These are phyloP conservation scores for Leucophenga maculata DNA, from an alignment of 2,888 invertebrate species.

Conservation along the genomic window DNA sequence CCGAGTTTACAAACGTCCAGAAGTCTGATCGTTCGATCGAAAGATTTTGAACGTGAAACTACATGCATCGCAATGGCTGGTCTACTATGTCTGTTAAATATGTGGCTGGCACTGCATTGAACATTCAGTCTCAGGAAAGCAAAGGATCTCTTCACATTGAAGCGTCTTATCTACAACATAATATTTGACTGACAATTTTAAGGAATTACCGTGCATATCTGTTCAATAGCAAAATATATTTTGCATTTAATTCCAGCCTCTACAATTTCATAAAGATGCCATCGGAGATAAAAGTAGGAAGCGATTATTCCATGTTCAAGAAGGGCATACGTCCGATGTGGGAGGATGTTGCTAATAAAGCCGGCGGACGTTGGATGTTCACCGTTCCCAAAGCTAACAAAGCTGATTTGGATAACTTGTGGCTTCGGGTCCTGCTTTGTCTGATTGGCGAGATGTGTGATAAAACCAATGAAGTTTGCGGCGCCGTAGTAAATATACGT, in stretches of 20 bases:
- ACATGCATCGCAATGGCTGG: too few species aligned
- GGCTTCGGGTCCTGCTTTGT: slow-evolving; percentile 85
- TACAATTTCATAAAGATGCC: slow-evolving; percentile 88
- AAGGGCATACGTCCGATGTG: slow-evolving; percentile 86
- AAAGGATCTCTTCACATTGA: too few species aligned
- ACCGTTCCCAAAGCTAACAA: slow-evolving; percentile 81
- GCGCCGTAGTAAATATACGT: slow-evolving; percentile 95
- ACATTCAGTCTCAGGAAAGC: too few species aligned
- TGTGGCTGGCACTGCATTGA: too few species aligned
- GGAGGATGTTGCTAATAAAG: slow-evolving; percentile 87
- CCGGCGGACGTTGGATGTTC: slow-evolving; percentile 86
- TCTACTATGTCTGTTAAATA: too few species aligned
- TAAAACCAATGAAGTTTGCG: slow-evolving; percentile 91
- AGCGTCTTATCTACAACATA: too few species aligned
- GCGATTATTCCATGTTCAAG: slow-evolving; percentile 85
- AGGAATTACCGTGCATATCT: too few species aligned
- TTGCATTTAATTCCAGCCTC: slow-evolving; percentile 66
- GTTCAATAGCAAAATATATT: too few species aligned
- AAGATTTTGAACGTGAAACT: too few species aligned
- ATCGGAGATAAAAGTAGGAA: slow-evolving; percentile 82
- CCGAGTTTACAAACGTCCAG: too few species aligned
- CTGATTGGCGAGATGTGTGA: slow-evolving; percentile 97
- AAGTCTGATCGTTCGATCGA: background rate
- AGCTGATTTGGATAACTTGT: slow-evolving; percentile 81
- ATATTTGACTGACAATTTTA: too few species aligned